A percentile compares a stretch with the other conserved stretches of the same genome.
Conservation (phyloP, 2,888 invertebrate species). For the Agrochola litura region DNA sequence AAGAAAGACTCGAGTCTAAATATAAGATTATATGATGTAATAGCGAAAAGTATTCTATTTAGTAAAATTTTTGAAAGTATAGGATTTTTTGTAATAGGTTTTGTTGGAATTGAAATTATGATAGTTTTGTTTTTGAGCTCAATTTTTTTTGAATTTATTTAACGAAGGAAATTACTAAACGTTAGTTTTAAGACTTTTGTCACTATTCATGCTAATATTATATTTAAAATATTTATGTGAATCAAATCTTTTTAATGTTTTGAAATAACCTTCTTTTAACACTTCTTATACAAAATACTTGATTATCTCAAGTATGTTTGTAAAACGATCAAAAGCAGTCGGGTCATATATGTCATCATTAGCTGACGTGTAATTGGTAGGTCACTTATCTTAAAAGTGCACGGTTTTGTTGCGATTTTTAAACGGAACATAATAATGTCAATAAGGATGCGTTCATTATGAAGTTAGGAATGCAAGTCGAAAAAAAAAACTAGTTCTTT, state of each 20-base stretch:
- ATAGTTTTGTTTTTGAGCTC: slow-evolving; percentile 61
- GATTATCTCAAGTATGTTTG: slow-evolving; percentile 42
- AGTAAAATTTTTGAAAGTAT: slow-evolving; percentile 63
- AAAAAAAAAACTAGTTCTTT: slow-evolving; percentile 57
- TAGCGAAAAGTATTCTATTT: slow-evolving; percentile 56
- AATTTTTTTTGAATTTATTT: slow-evolving; percentile 60
- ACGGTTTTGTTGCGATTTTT: slow-evolving; percentile 56
- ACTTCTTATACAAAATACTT: slow-evolving; percentile 31
- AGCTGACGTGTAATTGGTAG: slow-evolving; percentile 46
- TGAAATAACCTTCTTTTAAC: slow-evolving; percentile 25
- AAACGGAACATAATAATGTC: slow-evolving; percentile 45
- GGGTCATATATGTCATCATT: slow-evolving; percentile 53
- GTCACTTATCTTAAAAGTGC: slow-evolving; percentile 47
- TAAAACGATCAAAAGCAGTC: slow-evolving; percentile 59
- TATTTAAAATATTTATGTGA: slow-evolving; percentile 14
- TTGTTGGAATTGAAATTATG: slow-evolving; percentile 66
- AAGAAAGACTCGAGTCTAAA: slow-evolving; percentile 26
- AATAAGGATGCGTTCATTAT: slow-evolving; percentile 56
- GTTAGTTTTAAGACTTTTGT: slow-evolving; percentile 57
- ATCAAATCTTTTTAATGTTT: slow-evolving; percentile 34
- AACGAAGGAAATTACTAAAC: slow-evolving; percentile 47
- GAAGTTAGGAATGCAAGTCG: slow-evolving; percentile 57
- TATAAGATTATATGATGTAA: slow-evolving; percentile 48
- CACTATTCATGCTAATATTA: slow-evolving; percentile 36
- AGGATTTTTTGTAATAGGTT: slow-evolving; percentile 45